Percentiles rank a stretch among this genome's conserved stretches.
phyloP scores from a whole-genome alignment of 2,797 vertebrate species.

The Ambastaia sidthimunki region DNA sequence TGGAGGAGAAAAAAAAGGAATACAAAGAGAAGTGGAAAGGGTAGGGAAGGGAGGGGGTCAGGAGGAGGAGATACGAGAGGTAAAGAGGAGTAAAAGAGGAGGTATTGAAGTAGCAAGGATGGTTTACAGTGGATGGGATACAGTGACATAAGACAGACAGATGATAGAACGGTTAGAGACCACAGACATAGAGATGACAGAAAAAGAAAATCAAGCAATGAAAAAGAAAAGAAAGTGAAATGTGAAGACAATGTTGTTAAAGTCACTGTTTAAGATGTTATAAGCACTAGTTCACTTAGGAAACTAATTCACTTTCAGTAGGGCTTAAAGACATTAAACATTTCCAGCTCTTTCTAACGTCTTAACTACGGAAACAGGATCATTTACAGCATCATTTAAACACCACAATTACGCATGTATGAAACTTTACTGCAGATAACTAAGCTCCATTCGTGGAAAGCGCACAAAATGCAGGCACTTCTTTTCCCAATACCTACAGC shows the following conservation, averaged over 20 bases:
- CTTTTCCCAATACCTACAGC: neutral
- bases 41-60: neutral
- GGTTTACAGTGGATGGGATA: neutral
- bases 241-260: constrained; percentile 24
- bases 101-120: constrained; percentile 32
- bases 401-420: neutral
- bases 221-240: constrained; percentile 12
- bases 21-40: neutral
- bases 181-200: constrained; percentile 23
- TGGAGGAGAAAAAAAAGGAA: too few species aligned
- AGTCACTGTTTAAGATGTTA: neutral
- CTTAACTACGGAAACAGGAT: neutral
- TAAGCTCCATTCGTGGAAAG: constrained; percentile 2
- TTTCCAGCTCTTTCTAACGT: constrained; percentile 2
- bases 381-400: constrained; percentile 10
- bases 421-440: neutral
- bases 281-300: neutral
- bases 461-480: neutral
- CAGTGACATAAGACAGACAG: constrained; percentile 12
- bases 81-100: neutral
- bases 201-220: neutral
- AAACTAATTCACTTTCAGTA: neutral
- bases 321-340: neutral
- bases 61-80: constrained; percentile 17
- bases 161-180: constrained; percentile 20